Percentiles rank a stretch among this genome's conserved stretches.
Evolutionary conservation across 2,113 vertebrate species (phyloP).

Genomic region (Brachionichthys hirsutus): DNA sequence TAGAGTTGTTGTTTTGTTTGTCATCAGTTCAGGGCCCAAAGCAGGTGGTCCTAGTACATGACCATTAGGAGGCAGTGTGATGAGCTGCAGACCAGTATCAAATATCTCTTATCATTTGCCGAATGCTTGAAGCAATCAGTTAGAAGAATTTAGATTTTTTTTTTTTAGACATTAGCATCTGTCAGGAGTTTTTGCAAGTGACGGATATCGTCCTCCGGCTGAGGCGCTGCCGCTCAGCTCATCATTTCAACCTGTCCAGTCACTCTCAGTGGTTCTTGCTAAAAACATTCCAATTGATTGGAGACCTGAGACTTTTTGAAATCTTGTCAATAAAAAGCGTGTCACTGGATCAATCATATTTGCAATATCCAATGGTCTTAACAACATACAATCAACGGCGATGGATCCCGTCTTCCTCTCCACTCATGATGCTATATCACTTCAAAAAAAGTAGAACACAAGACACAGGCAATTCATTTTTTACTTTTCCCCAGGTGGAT

Average conservation of each 20-base stretch:
- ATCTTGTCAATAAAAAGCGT: constrained; percentile 3
- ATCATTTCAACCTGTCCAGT: neutral
- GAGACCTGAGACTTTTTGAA: constrained; percentile 1
- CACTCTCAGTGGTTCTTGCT: neutral
- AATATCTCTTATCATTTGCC: no score
- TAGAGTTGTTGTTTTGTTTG: no score
- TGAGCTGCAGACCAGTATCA: neutral
- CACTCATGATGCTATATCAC: constrained; percentile 4
- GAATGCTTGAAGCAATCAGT: no score
- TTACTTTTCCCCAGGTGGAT: neutral
- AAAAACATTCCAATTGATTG: neutral
- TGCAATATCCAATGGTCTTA: constrained; percentile 7
- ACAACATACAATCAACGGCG: neutral
- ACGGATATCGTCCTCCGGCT: no score
- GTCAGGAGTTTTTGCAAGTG: no score
- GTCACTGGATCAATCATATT: neutral
- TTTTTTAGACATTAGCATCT: neutral
- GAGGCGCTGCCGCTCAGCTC: neutral
- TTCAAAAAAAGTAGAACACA: neutral
- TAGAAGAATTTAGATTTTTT: neutral
- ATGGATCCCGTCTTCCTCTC: neutral
- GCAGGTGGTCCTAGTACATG: neutral
- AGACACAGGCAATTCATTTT: neutral
- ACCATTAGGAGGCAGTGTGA: neutral
- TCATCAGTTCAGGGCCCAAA: neutral